A percentile compares a stretch with the other conserved stretches of the same genome.
Conservation (phyloP, 2,797 vertebrate genomes). For the Amphiprion clarkii region DNA sequence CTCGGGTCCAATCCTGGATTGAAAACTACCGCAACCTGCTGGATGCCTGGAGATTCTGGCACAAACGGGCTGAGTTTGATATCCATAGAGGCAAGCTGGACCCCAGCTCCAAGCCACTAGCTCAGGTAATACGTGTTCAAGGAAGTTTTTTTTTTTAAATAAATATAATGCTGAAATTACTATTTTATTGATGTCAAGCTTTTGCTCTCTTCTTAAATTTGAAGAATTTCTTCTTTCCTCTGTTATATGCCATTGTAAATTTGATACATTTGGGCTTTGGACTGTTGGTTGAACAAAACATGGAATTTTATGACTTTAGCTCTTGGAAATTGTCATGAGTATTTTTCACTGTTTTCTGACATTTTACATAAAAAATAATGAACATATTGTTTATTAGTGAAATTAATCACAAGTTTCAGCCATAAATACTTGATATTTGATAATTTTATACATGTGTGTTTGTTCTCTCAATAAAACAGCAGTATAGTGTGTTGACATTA, state of each 20-base stretch:
- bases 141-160: too few species aligned
- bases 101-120: constrained; percentile 97
- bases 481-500: neutral
- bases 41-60: constrained; percentile 99
- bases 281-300: neutral
- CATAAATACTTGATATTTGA: neutral
- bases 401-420: neutral
- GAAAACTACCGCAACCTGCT: constrained; percentile 98
- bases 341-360: too few species aligned
- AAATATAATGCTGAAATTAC: too few species aligned
- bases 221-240: too few species aligned
- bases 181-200: too few species aligned
- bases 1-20: constrained; percentile 98
- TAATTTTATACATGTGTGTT: neutral
- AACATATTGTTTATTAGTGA: neutral
- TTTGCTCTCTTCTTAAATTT: neutral
- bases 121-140: constrained; percentile 85
- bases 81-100: constrained; percentile 98
- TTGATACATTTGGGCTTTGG: neutral
- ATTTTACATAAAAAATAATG: too few species aligned
- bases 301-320: neutral
- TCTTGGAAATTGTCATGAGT: too few species aligned
- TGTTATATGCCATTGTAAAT: neutral
- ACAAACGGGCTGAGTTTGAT: constrained; percentile 99
- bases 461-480: neutral